Percentiles rank a stretch among this genome's conserved stretches.
phyloP scores from a whole-genome alignment of 2,113 vertebrate genomes.

The Oncorhynchus tshawytscha region DNA sequence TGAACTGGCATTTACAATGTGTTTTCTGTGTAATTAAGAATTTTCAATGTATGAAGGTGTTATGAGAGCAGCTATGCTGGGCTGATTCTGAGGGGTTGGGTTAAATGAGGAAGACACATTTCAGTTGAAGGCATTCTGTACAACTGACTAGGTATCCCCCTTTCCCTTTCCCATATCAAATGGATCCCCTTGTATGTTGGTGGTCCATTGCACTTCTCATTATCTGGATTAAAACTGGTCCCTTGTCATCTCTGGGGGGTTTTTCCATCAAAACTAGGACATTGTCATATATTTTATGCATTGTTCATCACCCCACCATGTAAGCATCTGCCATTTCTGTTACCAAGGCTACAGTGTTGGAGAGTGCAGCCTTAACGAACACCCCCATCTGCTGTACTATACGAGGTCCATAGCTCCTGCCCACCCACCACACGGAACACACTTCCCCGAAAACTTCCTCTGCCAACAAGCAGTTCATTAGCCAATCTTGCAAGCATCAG shows the following conservation, averaged over 20 bases:
- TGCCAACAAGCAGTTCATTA: conserved; percentile 47
- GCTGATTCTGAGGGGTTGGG: too few relatives aligned
- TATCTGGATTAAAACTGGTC: too few relatives aligned
- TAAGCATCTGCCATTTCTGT: conserved; percentile 45
- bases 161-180: too few relatives aligned
- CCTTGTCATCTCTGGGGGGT: background rate
- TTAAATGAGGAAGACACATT: too few relatives aligned
- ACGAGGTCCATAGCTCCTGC: background rate
- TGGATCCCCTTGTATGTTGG: too few relatives aligned
- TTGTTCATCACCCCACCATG: conserved; percentile 29
- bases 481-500: conserved; percentile 42
- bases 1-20: background rate
- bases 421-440: conserved; percentile 23
- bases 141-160: too few relatives aligned
- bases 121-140: too few relatives aligned
- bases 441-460: conserved; percentile 15
- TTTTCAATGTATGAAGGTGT: too few relatives aligned
- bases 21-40: background rate
- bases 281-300: conserved; percentile 25
- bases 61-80: too few relatives aligned
- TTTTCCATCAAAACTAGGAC: background rate
- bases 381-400: conserved; percentile 46
- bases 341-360: conserved; percentile 50
- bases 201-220: too few relatives aligned
- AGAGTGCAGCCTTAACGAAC: conserved; percentile 40